Evolutionary conservation across 2,888 invertebrate genomes (phyloP).

Genomic region (Lasioglossum oenotherae): DNA sequence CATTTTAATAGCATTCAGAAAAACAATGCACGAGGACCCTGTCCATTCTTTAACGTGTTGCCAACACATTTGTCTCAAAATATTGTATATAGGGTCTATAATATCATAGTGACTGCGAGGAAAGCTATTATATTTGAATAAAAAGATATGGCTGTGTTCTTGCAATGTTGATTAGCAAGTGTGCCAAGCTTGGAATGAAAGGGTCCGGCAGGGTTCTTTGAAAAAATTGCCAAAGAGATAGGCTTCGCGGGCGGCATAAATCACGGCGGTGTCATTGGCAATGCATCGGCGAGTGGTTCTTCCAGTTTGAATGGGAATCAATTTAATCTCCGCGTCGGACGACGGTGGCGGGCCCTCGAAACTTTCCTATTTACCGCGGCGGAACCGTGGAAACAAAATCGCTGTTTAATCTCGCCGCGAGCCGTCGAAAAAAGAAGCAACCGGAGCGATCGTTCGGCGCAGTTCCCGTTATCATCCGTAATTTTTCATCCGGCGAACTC

Average conservation of each 20-base stretch:
- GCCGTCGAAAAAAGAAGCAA: constrained; percentile 41
- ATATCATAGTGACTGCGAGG: neutral
- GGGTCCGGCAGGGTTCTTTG: neutral
- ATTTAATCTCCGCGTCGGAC: neutral
- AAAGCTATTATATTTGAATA: neutral
- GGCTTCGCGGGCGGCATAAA: constrained; percentile 25
- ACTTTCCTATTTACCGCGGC: neutral
- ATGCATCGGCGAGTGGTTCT: constrained; percentile 16
- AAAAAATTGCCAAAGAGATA: neutral
- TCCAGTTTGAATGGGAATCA: neutral
- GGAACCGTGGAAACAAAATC: constrained; percentile 16
- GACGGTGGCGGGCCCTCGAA: neutral
- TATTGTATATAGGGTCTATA: too few relatives aligned
- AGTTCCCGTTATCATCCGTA: constrained; percentile 64
- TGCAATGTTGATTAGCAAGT: neutral
- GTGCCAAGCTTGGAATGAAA: neutral
- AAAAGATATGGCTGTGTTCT: neutral
- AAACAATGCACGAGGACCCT: too few relatives aligned
- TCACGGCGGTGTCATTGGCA: constrained; percentile 40
- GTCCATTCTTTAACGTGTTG: too few relatives aligned
- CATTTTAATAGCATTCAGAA: too few relatives aligned
- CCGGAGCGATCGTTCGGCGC: constrained; percentile 61
- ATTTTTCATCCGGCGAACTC: constrained; percentile 65
- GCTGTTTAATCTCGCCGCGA: constrained; percentile 6
- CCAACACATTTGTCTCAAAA: too few relatives aligned